phyloP scores from a whole-genome alignment of 30 jellyfish, hydroid and myxozoan species.

The Cassiopea andromeda region DNA sequence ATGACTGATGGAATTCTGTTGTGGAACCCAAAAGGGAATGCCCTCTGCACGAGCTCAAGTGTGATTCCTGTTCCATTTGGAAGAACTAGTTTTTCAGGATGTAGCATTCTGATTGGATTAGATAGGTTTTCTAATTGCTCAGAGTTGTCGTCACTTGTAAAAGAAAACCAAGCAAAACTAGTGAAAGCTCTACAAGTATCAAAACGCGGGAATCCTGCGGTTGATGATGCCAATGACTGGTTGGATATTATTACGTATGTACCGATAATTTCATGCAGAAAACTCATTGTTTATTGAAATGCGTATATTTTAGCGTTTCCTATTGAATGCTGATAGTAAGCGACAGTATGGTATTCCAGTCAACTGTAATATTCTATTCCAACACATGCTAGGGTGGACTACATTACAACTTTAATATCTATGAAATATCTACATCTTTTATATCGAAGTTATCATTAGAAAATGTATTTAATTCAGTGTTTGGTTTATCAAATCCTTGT shows the following conservation, averaged over 20 bases:
- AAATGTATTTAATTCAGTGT: too few relatives aligned
- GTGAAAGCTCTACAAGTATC: conserved; percentile 34
- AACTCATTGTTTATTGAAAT: too few relatives aligned
- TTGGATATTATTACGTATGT: conserved; percentile 48
- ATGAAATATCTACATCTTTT: too few relatives aligned
- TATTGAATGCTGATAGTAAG: too few relatives aligned
- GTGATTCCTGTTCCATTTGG: conserved; percentile 55
- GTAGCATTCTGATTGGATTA: conserved; percentile 42
- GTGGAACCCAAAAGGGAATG: conserved; percentile 49
- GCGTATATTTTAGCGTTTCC: too few relatives aligned
- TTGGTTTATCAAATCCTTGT: too few relatives aligned
- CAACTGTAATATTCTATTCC: too few relatives aligned
- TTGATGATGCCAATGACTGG: conserved; percentile 50
- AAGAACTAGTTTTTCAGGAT: conserved; percentile 49
- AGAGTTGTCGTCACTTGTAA: conserved; percentile 8
- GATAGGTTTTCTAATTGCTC: conserved; percentile 63
- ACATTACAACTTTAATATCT: too few relatives aligned
- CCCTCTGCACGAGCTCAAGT: conserved; percentile 37
- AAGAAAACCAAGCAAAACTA: conserved; percentile 28
- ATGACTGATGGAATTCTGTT: conserved; percentile 45
- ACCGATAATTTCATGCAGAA: neutral
- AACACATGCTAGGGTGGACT: too few relatives aligned
- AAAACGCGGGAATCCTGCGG: conserved; percentile 68
- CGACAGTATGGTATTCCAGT: too few relatives aligned
- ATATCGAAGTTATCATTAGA: too few relatives aligned